Evolutionary conservation across 2,888 invertebrate genomes (phyloP).

Genomic region (Pristionchus exspectatus): DNA sequence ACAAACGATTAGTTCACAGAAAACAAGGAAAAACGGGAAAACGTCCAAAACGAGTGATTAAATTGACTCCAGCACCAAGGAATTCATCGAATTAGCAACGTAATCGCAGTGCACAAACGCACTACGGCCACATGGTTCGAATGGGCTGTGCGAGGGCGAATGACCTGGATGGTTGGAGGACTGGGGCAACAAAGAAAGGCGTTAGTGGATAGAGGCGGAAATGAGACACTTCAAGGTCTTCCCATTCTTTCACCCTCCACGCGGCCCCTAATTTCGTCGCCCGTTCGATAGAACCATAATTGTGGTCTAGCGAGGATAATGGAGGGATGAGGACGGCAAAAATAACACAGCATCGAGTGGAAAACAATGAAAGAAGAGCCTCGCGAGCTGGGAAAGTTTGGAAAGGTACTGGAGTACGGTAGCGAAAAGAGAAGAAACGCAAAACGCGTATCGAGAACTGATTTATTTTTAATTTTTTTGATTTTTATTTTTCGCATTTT

Average conservation of each 20-base stretch:
- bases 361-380: background rate
- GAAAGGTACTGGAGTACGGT: background rate
- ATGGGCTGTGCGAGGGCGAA: background rate
- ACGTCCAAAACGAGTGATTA: background rate
- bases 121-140: background rate
- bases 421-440: background rate
- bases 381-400: background rate
- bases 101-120: background rate
- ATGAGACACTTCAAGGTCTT: slow-evolving; percentile 50
- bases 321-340: background rate
- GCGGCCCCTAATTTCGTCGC: slow-evolving; percentile 38
- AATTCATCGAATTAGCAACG: background rate
- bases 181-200: slow-evolving; percentile 36
- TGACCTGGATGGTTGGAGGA: slow-evolving; percentile 38
- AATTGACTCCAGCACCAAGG: background rate
- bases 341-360: slow-evolving; percentile 4
- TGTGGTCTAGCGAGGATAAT: slow-evolving; percentile 34
- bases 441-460: background rate
- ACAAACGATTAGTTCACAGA: background rate
- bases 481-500: background rate
- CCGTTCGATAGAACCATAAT: slow-evolving; percentile 34
- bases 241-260: slow-evolving; percentile 25
- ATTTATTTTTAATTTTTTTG: slow-evolving; percentile 3
- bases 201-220: slow-evolving; percentile 39
- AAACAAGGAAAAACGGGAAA: background rate